Base-by-base conservation (phyloP, 2,113 vertebrate species). In the Nicator chloris region DNA sequence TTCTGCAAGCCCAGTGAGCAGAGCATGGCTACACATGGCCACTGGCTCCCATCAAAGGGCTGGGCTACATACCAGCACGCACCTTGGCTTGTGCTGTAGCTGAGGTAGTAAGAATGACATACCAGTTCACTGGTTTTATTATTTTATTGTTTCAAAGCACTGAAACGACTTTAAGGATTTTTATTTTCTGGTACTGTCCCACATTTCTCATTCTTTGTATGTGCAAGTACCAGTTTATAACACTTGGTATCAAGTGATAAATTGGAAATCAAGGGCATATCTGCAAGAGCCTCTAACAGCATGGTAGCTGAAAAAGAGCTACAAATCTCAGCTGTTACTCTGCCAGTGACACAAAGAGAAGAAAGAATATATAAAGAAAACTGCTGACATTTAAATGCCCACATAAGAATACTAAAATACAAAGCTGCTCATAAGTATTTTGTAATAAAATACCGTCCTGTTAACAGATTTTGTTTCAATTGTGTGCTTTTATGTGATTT, bases 291-390 rank as follows among this genome's bases (percentile, higher is more conserved):
- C 37, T 82, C 24, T 15, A 63, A 30, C 35, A 63, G 54, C 54
- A 44, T 54, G 9, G 68, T 45, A 24, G 63, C 45, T 84, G 64
- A 51, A 54, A 86, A 90, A 88, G 31, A 77, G 65, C 59, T 51
- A 59, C 68, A 70, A 31, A 81, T 71, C 23, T 82, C 61, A 77
- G 22, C 63, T 86, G 31, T 69, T 88, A 20, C 28, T 88, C 45
- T 92, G 22, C 50, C 22, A 66, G 8, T 75, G 60, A 84, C 33
- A 21, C 39, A 70, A 88, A 83, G 45, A 90, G 86, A 26, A 71
- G 26, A 91, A 92, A 64, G 37, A 85, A 69, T 82, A 61, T 7
- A 76, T 78, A 80, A 88, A 72, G n/a, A 80, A 82, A 93, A 44
- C 13, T 49, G 45, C 31, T 72, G 54, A 56, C 33, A 78, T n/a